These are phyloP conservation scores for Pagetopsis macropterus DNA, from an alignment of 2,797 vertebrate genomes.

Conservation along the genomic window DNA sequence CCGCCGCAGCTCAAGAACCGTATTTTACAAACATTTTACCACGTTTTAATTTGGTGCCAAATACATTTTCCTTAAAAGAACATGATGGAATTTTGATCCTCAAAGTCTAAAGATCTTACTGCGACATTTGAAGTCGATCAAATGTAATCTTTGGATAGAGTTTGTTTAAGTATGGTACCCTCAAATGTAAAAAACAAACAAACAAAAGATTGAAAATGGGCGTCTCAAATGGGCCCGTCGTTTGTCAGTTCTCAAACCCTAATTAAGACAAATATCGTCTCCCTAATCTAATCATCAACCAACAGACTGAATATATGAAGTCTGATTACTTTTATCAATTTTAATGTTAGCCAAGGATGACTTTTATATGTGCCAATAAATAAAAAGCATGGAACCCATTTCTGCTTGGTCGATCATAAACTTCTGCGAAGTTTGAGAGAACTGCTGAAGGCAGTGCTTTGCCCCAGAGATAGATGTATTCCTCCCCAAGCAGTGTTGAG, in stretches of 20 bases:
- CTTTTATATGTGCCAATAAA: conserved; percentile 8
- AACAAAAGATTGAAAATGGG: too few species aligned
- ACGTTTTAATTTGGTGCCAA: too few species aligned
- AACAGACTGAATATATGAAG: conserved; percentile 41
- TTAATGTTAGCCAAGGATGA: conserved; percentile 2
- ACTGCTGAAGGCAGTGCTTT: conserved; percentile 20
- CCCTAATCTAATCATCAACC: conserved; percentile 27
- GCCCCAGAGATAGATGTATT: conserved; percentile 18
- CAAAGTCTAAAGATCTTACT: too few species aligned
- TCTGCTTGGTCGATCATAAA: conserved; percentile 20
- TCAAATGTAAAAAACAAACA: too few species aligned
- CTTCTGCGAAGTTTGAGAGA: conserved; percentile 38
- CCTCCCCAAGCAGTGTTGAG: conserved; percentile 17
- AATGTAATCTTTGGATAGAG: too few species aligned
- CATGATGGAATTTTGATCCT: too few species aligned
- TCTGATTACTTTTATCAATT: conserved; percentile 32
- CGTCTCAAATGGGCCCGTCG: too few species aligned
- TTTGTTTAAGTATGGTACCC: too few species aligned
- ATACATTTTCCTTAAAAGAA: too few species aligned
- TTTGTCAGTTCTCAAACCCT: conserved; percentile 4
- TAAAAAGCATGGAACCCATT: conserved; percentile 8
- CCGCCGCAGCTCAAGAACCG: too few species aligned
- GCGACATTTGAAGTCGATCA: too few species aligned
- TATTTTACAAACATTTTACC: too few species aligned
- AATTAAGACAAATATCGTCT: background rate